Base-by-base conservation (phyloP, 2,797 vertebrate species). In the Emydoidea blandingii region DNA sequence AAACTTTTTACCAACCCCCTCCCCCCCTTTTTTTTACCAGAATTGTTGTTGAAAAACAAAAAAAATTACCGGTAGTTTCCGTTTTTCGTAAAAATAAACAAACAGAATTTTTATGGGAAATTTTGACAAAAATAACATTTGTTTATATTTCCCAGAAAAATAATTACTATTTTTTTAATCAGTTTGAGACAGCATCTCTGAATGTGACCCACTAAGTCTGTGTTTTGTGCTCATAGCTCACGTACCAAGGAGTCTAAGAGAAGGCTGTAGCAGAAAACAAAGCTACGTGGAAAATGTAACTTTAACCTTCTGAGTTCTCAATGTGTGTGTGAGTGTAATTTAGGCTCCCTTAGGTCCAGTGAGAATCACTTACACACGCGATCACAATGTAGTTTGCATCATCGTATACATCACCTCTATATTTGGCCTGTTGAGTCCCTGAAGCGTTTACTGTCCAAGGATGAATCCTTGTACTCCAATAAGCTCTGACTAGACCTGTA, bases 1-100 rank as follows among this genome's bases (percentile, higher is more conserved):
- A 56, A 88, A 2, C 18, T 84, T 89, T 93, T 14, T 57, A 21
- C 79, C 81, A 44, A 44, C 44, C 44, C 7, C 44, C 44, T n/a
- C n/a, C 44, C 7, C 44, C 7, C 7, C 8, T 47, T 21, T 56
- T 94, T 93, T 84, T 83, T 11, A 76, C 76, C 3, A 11, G 41
- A 85, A 86, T 8, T 50, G 14, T 54, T 84, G 84, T 82, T 21
- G 19, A 31, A 72, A 41, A 72, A 9, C 68, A 49, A 81, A 79
- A 2, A 2, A 12, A 65, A 6, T 89, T 80, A 81, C 1, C 14
- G 50, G 14, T 50, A 50, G 50, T 50, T 50, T 2, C 47, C 54
- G 53, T 25, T 81, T 94, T 83, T 53, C 87, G 5, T n/a, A n/a
- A n/a, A 96, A 95, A n/a, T n/a, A n/a, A n/a, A 90, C 96, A 94